Percentiles rank a stretch among this genome's conserved stretches.
These are phyloP conservation scores for Ricordea florida DNA, from an alignment of 92 coral and sea anemone species.

Conservation along the genomic window DNA sequence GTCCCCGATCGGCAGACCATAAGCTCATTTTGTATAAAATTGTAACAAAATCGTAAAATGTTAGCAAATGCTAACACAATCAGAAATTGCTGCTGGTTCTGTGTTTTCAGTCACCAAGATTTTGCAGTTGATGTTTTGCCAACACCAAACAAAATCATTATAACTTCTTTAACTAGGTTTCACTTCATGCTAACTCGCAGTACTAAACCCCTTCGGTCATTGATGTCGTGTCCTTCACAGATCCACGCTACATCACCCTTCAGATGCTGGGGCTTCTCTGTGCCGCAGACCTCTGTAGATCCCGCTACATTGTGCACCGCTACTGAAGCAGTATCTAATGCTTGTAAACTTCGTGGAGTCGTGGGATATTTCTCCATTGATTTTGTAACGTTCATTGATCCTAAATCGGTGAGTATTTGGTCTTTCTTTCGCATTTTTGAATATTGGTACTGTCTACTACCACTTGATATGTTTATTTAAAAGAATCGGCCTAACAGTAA, in stretches of 20 bases:
- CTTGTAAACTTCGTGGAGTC: constrained; percentile 88
- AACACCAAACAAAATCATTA: neutral
- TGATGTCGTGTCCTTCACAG: constrained; percentile 20
- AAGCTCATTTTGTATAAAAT: too few species aligned
- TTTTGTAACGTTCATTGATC: constrained; percentile 93
- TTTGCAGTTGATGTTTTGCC: neutral
- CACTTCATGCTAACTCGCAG: too few species aligned
- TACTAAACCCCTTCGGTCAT: too few species aligned
- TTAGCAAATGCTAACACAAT: too few species aligned
- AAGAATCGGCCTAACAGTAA: neutral
- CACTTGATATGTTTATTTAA: neutral
- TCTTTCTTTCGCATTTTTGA: neutral
- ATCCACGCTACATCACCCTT: constrained; percentile 94
- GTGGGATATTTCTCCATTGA: constrained; percentile 94
- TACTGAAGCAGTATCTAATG: constrained; percentile 72
- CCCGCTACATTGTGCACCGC: constrained; percentile 73
- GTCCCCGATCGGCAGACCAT: too few species aligned
- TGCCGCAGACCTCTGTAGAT: constrained; percentile 96
- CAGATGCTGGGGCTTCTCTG: constrained; percentile 97
- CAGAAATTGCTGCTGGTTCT: too few species aligned
- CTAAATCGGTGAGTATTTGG: constrained; percentile 70
- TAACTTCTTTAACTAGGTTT: neutral
- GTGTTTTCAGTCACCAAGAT: too few species aligned
- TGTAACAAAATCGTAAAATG: too few species aligned
- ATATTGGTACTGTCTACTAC: neutral